Conservation (phyloP, 2,888 invertebrate genomes). For the Unio delphinus region DNA sequence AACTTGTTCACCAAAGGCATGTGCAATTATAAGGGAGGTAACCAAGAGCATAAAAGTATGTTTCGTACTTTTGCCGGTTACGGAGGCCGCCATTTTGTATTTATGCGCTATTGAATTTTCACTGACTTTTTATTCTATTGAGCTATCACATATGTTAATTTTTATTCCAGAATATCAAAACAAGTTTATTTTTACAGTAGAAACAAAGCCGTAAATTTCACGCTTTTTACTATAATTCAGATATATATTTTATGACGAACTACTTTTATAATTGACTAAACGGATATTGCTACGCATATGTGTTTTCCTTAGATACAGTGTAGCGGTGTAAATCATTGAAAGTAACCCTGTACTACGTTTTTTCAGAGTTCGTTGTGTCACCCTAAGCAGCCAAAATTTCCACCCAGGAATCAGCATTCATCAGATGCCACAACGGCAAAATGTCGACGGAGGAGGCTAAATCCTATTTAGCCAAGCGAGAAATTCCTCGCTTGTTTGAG, state of each 20-base stretch:
- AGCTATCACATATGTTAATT: too few relatives aligned
- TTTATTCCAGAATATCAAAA: too few relatives aligned
- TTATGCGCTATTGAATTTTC: too few relatives aligned
- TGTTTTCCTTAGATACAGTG: slow-evolving; percentile 66
- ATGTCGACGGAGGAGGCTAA: slow-evolving; percentile 72
- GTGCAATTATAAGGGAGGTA: too few relatives aligned
- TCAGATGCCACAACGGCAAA: slow-evolving; percentile 64
- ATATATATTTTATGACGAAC: slow-evolving; percentile 1
- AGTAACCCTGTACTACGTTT: too few relatives aligned
- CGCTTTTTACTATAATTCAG: neutral
- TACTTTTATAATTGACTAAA: slow-evolving; percentile 17
- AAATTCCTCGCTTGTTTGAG: slow-evolving; percentile 73
- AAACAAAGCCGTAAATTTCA: too few relatives aligned
- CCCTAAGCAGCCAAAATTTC: slow-evolving; percentile 50
- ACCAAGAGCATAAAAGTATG: too few relatives aligned
- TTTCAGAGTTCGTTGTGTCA: neutral
- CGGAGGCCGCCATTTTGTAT: too few relatives aligned
- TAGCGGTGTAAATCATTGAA: neutral
- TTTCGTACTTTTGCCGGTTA: too few relatives aligned
- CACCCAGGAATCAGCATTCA: slow-evolving; percentile 43
- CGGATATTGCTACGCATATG: slow-evolving; percentile 41
- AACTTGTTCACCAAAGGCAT: too few relatives aligned
- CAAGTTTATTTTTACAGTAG: too few relatives aligned
- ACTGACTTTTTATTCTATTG: too few relatives aligned
- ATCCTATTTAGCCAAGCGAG: slow-evolving; percentile 71